Percentiles rank a stretch among this genome's conserved stretches.
These are phyloP conservation scores for Anguilla pacifica DNA, from an alignment of 2,797 vertebrate genomes.

Conservation along the genomic window DNA sequence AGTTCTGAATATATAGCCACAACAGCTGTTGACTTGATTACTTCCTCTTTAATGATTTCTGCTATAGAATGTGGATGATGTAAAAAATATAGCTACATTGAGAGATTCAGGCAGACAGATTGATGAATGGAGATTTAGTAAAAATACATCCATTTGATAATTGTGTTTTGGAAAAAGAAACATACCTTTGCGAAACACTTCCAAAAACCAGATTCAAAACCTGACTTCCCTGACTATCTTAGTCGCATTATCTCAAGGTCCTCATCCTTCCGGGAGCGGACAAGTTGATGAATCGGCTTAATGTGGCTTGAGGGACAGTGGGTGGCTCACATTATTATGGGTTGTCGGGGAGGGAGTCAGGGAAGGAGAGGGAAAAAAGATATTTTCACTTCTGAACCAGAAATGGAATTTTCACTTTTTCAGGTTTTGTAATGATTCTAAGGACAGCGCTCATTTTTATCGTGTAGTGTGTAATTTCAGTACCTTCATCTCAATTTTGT, in stretches of 20 bases:
- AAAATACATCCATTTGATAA: not conserved
- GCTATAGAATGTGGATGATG: not conserved
- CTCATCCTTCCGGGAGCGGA: not conserved
- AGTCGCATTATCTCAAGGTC: not conserved
- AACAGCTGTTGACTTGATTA: not conserved
- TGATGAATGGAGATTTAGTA: not conserved
- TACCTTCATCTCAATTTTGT: not conserved
- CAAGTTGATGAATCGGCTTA: not conserved
- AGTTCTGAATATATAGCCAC: not conserved
- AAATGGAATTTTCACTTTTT: not conserved
- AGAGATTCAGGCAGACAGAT: not conserved
- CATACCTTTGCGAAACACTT: not conserved
- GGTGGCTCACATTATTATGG: not conserved
- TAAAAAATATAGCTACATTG: not conserved
- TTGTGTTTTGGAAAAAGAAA: not conserved
- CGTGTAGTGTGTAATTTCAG: not conserved
- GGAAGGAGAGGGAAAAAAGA: not conserved
- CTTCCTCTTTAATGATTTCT: not conserved
- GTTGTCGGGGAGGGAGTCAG: not conserved
- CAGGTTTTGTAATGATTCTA: not conserved
- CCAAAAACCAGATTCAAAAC: not conserved
- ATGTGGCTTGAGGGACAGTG: not conserved
- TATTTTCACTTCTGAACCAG: not conserved
- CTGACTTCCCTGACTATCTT: not conserved
- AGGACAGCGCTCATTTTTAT: not conserved